Percentiles rank a stretch among this genome's conserved stretches.
phyloP scores from a whole-genome alignment of 2,113 vertebrate genomes.

The Hyla sarda region DNA sequence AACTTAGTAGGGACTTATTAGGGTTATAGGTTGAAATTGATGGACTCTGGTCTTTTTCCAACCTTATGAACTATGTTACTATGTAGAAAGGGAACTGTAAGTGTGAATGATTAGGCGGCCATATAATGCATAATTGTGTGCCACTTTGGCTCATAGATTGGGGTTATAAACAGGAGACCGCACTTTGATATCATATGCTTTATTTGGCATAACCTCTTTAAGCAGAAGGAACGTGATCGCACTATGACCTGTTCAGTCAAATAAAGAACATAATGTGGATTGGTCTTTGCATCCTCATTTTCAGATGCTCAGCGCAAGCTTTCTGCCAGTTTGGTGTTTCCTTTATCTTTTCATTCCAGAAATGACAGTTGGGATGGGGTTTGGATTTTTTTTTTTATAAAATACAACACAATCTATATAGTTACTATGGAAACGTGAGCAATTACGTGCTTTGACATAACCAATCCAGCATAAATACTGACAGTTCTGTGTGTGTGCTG shows the following conservation, averaged over 20 bases:
- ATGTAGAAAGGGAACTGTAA: too few species aligned
- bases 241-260: not conserved
- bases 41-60: too few species aligned
- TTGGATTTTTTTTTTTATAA: not conserved
- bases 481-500: not conserved
- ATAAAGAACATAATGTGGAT: not conserved
- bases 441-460: not conserved
- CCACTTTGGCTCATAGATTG: too few species aligned
- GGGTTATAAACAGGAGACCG: too few species aligned
- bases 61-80: too few species aligned
- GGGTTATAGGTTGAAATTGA: too few species aligned
- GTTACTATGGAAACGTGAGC: constrained; percentile 25
- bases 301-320: not conserved
- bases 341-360: constrained; percentile 23
- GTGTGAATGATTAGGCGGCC: too few species aligned
- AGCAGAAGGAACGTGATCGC: too few species aligned
- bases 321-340: not conserved
- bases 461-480: not conserved
- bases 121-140: too few species aligned
- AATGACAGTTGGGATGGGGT: constrained; percentile 22
- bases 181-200: too few species aligned
- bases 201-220: too few species aligned
- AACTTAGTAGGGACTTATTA: too few species aligned
- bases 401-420: constrained; percentile 1
- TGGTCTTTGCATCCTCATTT: not conserved